Evolutionary conservation across 1,140 invertebrate genomes (phyloP).

Genomic region (Dreissena polymorpha): DNA sequence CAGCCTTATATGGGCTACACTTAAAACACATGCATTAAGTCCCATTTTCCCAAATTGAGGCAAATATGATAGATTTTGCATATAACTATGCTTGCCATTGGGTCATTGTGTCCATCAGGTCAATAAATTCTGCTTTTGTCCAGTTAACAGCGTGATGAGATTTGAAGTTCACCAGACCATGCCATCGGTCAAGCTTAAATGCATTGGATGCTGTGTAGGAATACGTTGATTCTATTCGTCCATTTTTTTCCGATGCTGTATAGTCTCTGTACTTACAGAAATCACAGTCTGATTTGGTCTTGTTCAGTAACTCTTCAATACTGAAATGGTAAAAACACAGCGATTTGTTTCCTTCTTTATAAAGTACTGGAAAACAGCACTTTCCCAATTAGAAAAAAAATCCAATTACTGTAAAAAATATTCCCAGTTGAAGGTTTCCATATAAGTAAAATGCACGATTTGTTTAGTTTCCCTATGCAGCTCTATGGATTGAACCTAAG

Average conservation of each 20-base stretch:
- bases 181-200: constrained; percentile 81
- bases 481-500: too few species aligned
- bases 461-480: too few species aligned
- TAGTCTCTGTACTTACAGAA: constrained; percentile 75
- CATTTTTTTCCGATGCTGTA: constrained; percentile 78
- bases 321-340: constrained; percentile 61
- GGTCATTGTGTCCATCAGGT: constrained; percentile 75
- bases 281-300: constrained; percentile 71
- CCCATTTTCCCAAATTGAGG: not conserved
- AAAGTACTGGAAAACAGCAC: too few species aligned
- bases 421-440: too few species aligned
- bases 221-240: constrained; percentile 75
- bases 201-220: constrained; percentile 80
- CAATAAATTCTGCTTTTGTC: constrained; percentile 73
- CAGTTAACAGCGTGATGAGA: constrained; percentile 80
- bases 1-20: too few species aligned
- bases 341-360: too few species aligned
- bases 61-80: not conserved
- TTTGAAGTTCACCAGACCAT: constrained; percentile 79
- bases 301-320: constrained; percentile 62
- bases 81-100: constrained; percentile 72
- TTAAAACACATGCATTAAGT: too few species aligned
- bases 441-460: too few species aligned
- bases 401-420: too few species aligned
- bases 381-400: too few species aligned